Evolutionary conservation across 2,888 invertebrate genomes (phyloP), one percentile per base, ranked within the genome.

Genomic region (Masnerella sp.): DNA sequence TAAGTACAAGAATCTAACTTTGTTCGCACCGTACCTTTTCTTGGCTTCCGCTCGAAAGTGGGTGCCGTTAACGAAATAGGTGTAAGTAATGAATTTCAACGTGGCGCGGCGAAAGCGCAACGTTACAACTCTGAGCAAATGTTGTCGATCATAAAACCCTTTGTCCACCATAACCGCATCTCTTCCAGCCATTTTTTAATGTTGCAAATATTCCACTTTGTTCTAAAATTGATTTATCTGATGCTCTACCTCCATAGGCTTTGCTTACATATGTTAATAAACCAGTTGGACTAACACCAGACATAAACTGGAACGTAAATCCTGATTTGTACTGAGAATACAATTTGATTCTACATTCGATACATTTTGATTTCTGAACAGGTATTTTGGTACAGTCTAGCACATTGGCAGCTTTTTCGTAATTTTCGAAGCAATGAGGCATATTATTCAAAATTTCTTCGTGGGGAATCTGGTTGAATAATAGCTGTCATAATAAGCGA

Each of bases 291-390:
- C 5, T 25, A 5, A 25, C 25, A 25, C 25, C 25, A 7, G 25
- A 5, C 25, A 25, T 25, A 7, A 25, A 25, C 7, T 25, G 4
- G 7, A 25, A 25, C 4, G 25, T 25, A 25, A 25, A 25, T 25
- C 4, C 25, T 5, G 25, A 25, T 25, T 25, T 25, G 40, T 79
- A 78, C 15, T 67, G 43, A 0, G 78, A 80, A 61, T 78, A 77
- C 0, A 77, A 76, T 22, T 43, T 49, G 9, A 78, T 40, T 38
- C 77, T 43, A 36, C 80, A 79, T n/a, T 64, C 64, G 2, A 78
- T 36, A 45, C 65, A 65, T 14, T 76, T 76, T n/a, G 78, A 75
- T 36, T 71, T 72, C 45, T 80, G 72, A 8, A 78, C 61, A 81
- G 36, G 36, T 14, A 36, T 36, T 14, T 36, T 14, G 11, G 36